Conservation (phyloP, 2,113 vertebrate genomes). For the Sterrhoptilus dennistouni region DNA sequence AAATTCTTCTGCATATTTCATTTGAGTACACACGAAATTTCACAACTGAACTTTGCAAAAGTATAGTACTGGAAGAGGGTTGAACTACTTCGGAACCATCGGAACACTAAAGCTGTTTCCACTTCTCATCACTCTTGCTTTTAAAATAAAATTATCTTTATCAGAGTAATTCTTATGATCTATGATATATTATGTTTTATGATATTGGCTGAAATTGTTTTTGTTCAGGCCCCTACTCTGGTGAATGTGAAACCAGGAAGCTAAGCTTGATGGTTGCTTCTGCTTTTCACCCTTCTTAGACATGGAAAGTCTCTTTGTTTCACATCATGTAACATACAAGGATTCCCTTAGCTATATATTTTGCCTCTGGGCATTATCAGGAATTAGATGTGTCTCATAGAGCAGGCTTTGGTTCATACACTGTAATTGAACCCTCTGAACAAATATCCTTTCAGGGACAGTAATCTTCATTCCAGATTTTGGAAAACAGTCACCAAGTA, state of each 20-base stretch:
- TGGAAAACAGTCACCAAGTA: neutral
- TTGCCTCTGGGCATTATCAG: neutral
- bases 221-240: neutral
- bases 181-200: neutral
- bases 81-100: neutral
- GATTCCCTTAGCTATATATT: neutral
- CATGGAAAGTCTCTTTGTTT: neutral
- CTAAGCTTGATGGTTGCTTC: neutral
- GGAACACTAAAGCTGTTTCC: neutral
- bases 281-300: neutral
- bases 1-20: neutral
- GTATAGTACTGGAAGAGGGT: neutral
- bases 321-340: neutral
- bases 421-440: neutral
- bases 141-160: neutral
- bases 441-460: neutral
- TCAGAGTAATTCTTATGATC: neutral
- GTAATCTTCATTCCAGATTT: neutral
- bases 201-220: neutral
- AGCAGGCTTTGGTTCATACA: neutral
- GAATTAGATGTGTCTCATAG: neutral
- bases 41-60: neutral
- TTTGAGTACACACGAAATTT: neutral
- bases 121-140: neutral
- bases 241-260: neutral